A percentile compares a stretch with the other conserved stretches of the same genome.
Evolutionary conservation across 2,113 vertebrate genomes (phyloP).

Genomic region (Phylloscopus whistleri): DNA sequence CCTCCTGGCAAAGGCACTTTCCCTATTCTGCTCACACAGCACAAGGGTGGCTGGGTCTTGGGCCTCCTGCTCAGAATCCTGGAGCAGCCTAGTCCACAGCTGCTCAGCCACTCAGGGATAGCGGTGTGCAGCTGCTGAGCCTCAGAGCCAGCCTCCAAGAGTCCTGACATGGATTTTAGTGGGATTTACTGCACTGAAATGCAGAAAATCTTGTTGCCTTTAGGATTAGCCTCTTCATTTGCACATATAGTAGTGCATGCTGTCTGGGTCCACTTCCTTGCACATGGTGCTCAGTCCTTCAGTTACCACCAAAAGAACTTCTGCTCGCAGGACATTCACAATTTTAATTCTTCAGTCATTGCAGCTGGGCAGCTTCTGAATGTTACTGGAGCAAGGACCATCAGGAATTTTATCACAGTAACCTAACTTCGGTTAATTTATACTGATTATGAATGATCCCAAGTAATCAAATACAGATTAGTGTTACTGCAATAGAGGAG

Average conservation of each 20-base stretch:
- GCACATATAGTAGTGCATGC: background rate
- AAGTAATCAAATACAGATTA: background rate
- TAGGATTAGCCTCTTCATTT: slow-evolving; percentile 32
- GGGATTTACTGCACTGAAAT: slow-evolving; percentile 50
- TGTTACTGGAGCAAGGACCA: background rate
- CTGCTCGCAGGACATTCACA: background rate
- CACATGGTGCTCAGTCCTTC: background rate
- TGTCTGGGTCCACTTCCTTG: background rate
- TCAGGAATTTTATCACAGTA: background rate
- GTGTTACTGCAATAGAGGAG: background rate
- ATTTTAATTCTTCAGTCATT: background rate
- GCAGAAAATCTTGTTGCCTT: slow-evolving; percentile 43
- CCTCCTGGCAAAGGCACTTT: background rate
- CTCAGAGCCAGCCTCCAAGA: background rate
- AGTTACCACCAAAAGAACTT: background rate
- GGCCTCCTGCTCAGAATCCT: background rate
- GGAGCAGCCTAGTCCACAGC: background rate
- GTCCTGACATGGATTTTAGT: slow-evolving; percentile 9
- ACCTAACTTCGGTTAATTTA: background rate
- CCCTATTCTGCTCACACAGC: background rate
- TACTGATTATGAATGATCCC: background rate
- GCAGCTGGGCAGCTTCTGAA: background rate
- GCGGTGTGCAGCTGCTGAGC: background rate
- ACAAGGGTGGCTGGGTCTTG: background rate
- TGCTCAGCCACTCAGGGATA: background rate